Base-by-base conservation (phyloP, 2,888 invertebrate species). In the Sesia bembeciformis region DNA sequence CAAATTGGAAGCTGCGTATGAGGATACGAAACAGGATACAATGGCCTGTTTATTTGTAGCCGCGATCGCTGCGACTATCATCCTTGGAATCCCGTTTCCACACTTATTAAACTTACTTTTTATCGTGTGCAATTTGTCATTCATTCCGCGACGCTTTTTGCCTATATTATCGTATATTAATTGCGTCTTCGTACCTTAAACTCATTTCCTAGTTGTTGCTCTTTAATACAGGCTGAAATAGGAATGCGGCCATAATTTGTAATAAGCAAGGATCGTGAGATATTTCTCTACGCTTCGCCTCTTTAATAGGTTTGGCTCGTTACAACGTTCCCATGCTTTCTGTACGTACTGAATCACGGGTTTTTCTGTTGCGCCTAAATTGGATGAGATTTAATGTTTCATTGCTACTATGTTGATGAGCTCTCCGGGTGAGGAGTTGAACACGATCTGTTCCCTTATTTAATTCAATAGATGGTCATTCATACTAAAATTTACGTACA, bases 211-310 rank as follows among this genome's bases (percentile, higher is more conserved):
- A 70, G 69, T 67, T 60, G 70, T 68, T 65, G 68, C 67, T 74
- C 66, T 70, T 74, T 81, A 78, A 81, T 78, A 74, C 68, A 72
- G 70, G 64, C 65, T 70, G 78, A 77, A 75, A 69, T 72, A 76
- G 82, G 85, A 88, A 88, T 88, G 88, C 89, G 84, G 76, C 68
- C 80, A 87, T 88, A 87, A 89, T 88, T 87, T 85, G 88, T 88
- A 88, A 88, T 88, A 81, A 87, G 84, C 71, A 68, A 77, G 81
- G 81, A 82, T 88, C 83, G 83, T 82, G 82, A 81, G 81, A 76
- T 81, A 75, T 78, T 84, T 81, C 82, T 84, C 78, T 83, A 80
- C 84, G 84, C 78, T 79, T 80, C 75, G 77, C 74, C 74, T 76
- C 77, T 80, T 77, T 84, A 84, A 85, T 83, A 83, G 76, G 77